A percentile compares a stretch with the other conserved stretches of the same genome.
These are phyloP conservation scores for Calidris pugnax DNA, from an alignment of 2,113 vertebrate genomes.

Conservation along the genomic window DNA sequence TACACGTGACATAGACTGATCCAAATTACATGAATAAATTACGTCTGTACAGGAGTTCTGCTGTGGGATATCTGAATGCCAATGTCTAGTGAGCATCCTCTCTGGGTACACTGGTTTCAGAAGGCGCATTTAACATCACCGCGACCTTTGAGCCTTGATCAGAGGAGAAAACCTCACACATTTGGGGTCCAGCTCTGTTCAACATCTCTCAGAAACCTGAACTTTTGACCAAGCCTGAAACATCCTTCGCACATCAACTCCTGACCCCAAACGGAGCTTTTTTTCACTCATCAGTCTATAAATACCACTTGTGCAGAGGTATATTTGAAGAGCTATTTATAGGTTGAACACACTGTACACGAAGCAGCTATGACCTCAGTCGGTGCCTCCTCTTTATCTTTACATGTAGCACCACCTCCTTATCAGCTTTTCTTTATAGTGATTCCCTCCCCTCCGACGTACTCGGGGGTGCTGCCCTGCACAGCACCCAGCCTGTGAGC, in stretches of 20 bases:
- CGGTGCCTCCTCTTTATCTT: neutral
- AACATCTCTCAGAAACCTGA: neutral
- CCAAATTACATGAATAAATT: neutral
- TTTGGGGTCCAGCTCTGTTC: neutral
- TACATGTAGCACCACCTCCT: neutral
- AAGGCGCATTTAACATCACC: neutral
- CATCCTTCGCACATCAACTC: neutral
- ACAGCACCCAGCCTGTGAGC: neutral
- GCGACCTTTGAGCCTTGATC: neutral
- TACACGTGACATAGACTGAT: neutral
- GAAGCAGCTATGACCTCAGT: constrained; percentile 6
- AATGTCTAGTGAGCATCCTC: neutral
- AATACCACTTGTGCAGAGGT: constrained; percentile 46
- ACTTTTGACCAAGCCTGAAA: neutral
- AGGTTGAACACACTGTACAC: constrained; percentile 13
- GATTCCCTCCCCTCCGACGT: neutral
- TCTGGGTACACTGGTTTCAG: neutral
- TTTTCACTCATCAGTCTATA: neutral
- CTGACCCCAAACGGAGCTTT: neutral
- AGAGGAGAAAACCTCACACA: neutral
- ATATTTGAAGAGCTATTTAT: constrained; percentile 29
- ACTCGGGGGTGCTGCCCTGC: neutral
- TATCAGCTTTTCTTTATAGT: neutral
- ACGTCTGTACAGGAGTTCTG: neutral
- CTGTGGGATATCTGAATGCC: neutral